These are phyloP conservation scores for Ibycter americanus DNA, from an alignment of 2,797 vertebrate species.

Conservation along the genomic window DNA sequence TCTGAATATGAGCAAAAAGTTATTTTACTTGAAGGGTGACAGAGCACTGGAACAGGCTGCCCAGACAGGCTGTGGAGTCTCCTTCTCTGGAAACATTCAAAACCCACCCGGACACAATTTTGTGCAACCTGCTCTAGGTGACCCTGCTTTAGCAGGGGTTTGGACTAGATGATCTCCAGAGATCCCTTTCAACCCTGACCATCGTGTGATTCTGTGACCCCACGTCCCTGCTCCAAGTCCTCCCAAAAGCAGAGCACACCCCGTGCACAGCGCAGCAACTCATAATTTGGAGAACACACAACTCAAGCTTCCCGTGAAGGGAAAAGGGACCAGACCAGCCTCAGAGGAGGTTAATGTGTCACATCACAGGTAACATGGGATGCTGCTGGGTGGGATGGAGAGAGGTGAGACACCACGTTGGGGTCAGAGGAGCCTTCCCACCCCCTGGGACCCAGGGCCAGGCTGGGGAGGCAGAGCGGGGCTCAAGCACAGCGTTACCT, in stretches of 20 bases:
- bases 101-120: too few species aligned
- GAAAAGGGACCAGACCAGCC: background rate
- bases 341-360: background rate
- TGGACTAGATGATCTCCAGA: too few species aligned
- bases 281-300: background rate
- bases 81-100: too few species aligned
- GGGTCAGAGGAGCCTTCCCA: background rate
- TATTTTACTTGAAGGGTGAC: too few species aligned
- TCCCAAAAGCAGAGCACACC: background rate
- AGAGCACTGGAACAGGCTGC: too few species aligned
- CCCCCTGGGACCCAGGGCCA: background rate
- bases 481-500: slow-evolving; percentile 68
- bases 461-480: background rate
- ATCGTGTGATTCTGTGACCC: too few species aligned
- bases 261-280: rapidly evolving
- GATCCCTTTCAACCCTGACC: too few species aligned
- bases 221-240: background rate
- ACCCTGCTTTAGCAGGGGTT: too few species aligned
- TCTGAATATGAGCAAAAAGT: too few species aligned
- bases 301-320: background rate
- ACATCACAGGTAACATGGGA: background rate
- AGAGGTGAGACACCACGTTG: background rate
- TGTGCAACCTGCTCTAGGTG: too few species aligned
- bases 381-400: background rate
- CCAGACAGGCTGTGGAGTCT: too few species aligned